Percentiles rank a stretch among this genome's conserved stretches.
Conservation (phyloP, 2,113 vertebrate genomes). For the Prinia subflava region DNA sequence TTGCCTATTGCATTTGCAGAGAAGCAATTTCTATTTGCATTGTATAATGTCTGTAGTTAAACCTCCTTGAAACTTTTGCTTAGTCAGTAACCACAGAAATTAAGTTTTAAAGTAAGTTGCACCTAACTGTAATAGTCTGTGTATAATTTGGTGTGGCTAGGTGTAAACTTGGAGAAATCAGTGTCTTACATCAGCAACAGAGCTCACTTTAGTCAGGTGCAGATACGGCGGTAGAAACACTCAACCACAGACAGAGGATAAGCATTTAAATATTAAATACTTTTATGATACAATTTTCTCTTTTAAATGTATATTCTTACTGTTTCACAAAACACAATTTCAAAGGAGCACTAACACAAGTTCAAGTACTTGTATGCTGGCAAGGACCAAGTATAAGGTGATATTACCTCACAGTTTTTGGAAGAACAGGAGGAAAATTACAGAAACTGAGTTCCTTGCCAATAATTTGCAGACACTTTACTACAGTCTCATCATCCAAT, state of each 20-base stretch:
- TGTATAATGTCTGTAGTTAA: neutral
- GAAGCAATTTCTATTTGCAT: neutral
- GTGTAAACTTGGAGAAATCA: neutral
- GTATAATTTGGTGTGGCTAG: neutral
- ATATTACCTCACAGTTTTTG: neutral
- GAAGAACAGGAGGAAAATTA: neutral
- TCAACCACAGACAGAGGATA: neutral
- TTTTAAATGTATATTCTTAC: neutral
- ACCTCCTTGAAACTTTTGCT: neutral
- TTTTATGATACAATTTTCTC: neutral
- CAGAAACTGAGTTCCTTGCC: neutral
- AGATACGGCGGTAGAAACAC: neutral
- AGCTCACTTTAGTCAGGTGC: rapidly evolving
- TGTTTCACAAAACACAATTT: neutral
- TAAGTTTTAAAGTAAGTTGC: neutral
- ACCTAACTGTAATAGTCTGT: neutral
- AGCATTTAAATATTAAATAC: neutral
- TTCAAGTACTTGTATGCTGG: neutral
- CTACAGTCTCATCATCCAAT: neutral
- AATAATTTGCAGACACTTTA: neutral
- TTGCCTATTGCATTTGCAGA: neutral
- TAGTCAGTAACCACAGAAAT: neutral
- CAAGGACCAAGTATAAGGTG: neutral
- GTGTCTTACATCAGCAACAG: neutral
- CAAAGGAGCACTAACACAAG: neutral